phyloP scores from a whole-genome alignment of 2,797 vertebrate genomes.

The Hemitrygon akajei region DNA sequence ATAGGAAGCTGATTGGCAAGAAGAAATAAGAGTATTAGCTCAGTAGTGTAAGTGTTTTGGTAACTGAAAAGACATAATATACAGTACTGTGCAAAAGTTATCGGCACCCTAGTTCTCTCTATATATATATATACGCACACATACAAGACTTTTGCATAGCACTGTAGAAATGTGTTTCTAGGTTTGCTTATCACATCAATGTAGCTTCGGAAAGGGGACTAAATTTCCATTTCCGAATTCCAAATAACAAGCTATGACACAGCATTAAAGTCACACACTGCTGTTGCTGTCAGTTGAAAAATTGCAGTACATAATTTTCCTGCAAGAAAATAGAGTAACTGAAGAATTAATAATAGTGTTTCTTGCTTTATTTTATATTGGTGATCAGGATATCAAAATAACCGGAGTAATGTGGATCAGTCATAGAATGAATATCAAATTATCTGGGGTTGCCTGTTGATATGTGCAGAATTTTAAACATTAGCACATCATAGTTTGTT shows the following conservation, averaged over 20 bases:
- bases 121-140: neutral
- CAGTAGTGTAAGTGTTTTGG: too few relatives aligned
- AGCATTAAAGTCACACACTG: neutral
- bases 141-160: too few relatives aligned
- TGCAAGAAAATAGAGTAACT: neutral
- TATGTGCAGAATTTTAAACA: neutral
- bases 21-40: too few relatives aligned
- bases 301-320: neutral
- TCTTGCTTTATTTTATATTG: too few relatives aligned
- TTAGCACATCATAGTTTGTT: neutral
- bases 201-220: neutral
- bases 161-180: neutral
- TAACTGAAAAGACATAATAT: too few relatives aligned
- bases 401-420: neutral
- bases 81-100: too few relatives aligned
- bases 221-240: neutral
- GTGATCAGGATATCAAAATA: neutral
- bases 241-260: neutral
- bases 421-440: conserved; percentile 19
- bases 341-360: neutral
- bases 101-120: too few relatives aligned
- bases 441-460: neutral
- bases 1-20: too few relatives aligned
- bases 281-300: neutral
- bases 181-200: neutral